Percentiles rank a stretch among this genome's conserved stretches.
phyloP scores from a whole-genome alignment of 2,113 vertebrate genomes.

The Eulemur macaco region DNA sequence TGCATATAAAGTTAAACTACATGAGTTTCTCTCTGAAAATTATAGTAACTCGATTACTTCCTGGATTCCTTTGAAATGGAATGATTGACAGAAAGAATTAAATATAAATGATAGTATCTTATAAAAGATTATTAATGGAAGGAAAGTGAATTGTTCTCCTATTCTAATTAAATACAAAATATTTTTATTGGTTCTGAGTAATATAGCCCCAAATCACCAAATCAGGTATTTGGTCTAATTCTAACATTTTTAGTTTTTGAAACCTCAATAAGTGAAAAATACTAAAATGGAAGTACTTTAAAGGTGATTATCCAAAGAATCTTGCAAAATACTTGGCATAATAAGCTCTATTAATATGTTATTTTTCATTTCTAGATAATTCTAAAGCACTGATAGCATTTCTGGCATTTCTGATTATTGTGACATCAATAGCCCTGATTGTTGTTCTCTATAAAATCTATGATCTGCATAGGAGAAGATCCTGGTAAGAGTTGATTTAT shows the following conservation, averaged over 20 bases:
- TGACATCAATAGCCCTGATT: slow-evolving; percentile 90
- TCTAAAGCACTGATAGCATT: slow-evolving; percentile 90
- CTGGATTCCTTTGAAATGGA: background rate
- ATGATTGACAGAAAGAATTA: background rate
- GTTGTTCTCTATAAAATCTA: slow-evolving; percentile 95
- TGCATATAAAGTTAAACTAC: background rate
- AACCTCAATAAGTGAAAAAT: background rate
- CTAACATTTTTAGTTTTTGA: background rate
- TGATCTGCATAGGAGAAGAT: slow-evolving; percentile 85
- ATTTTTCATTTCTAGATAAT: slow-evolving; percentile 86
- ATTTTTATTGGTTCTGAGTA: background rate
- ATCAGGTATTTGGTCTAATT: background rate
- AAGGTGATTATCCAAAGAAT: background rate
- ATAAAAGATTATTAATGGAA: slow-evolving; percentile 3
- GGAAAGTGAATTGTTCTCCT: background rate
- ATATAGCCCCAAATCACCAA: background rate
- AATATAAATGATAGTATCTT: background rate
- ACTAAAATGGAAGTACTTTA: background rate
- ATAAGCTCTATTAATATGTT: background rate
- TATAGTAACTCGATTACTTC: background rate
- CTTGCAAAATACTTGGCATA: background rate
- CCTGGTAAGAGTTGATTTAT: slow-evolving; percentile 82
- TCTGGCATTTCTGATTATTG: slow-evolving; percentile 90
- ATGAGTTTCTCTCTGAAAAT: background rate
- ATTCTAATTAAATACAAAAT: background rate